Evolutionary conservation across 2,888 invertebrate species (phyloP).

Genomic region (Zhengitettix transpicula): DNA sequence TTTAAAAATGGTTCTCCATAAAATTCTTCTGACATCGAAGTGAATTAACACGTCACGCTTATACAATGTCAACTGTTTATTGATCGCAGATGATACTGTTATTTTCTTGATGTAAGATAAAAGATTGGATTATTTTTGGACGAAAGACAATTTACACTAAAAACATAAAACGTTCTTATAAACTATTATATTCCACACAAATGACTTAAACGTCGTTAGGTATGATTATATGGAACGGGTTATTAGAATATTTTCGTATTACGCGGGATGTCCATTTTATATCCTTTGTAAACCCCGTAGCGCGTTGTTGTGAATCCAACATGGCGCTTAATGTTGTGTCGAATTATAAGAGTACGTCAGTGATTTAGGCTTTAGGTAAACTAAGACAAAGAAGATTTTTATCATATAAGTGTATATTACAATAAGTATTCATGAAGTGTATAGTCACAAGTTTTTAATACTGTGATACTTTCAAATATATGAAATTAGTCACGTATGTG

Average conservation of each 20-base stretch:
- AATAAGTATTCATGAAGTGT: too few relatives aligned
- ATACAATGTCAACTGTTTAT: constrained; percentile 11
- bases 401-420: not conserved
- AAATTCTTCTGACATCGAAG: not conserved
- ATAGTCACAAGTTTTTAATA: too few relatives aligned
- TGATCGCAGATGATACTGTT: constrained; percentile 6
- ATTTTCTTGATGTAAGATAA: constrained; percentile 1
- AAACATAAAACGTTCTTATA: too few relatives aligned
- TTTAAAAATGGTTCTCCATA: not conserved
- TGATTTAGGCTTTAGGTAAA: constrained; percentile 12
- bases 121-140: too few relatives aligned
- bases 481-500: too few relatives aligned
- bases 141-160: too few relatives aligned
- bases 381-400: constrained; percentile 3
- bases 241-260: constrained; percentile 4
- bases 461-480: too few relatives aligned
- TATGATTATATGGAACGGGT: too few relatives aligned
- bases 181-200: too few relatives aligned
- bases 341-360: constrained; percentile 24
- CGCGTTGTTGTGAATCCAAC: constrained; percentile 55
- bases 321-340: constrained; percentile 49
- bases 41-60: constrained; percentile 9
- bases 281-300: constrained; percentile 36
- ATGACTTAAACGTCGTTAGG: too few relatives aligned
- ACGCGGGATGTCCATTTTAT: constrained; percentile 25